Evolutionary conservation across 37 sponge, comb jelly and placozoan genomes (phyloP), one percentile per base, ranked within the genome.

Genomic region (Tethya wilhelma): DNA sequence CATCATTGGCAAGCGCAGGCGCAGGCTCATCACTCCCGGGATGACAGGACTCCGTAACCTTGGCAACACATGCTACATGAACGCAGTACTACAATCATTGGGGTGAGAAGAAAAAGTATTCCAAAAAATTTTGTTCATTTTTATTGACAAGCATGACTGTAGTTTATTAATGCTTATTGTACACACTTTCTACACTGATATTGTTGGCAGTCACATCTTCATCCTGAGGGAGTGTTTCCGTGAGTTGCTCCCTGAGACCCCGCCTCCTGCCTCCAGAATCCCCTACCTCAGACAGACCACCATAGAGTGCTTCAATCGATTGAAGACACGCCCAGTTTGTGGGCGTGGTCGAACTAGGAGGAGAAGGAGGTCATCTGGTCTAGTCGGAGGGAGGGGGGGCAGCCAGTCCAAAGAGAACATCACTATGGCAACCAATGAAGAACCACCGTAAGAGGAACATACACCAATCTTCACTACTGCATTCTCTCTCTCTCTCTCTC

Each of bases 1-100:
- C 44, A 56, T 17, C 28, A 28, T 9, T 19, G 38, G 38, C 20
- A 9, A 32, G 9, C 63, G 32, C 28, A 73, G 74, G 44, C 63
- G 44, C 29, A 53, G 46, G 19, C 65, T 60, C 1, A 56, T 91
- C 12, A 79, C 75, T 0, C 84, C 88, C 23, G 92, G 92, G 8
- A 87, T 91, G 83, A 91, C 88, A 33, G 93, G 93, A 0, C 57
- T 93, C 12, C 76, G 90, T 69, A 93, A 93, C 74, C 93, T 93
- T 40, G 93, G 93, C 32, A 93, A 93, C 74, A 93, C 93, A 2
- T 93, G 93, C 58, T 93, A 93, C 80, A 89, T 93, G 90, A 93
- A 93, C 62, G 80, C 93, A 12, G 81, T 84, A 1, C 69, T 93
- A 11, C 93, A 93, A 31, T 79, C 93, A 39, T 78, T 93, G 20